Conservation (phyloP, 2,888 invertebrate genomes). For the Perizoma affinitatum region DNA sequence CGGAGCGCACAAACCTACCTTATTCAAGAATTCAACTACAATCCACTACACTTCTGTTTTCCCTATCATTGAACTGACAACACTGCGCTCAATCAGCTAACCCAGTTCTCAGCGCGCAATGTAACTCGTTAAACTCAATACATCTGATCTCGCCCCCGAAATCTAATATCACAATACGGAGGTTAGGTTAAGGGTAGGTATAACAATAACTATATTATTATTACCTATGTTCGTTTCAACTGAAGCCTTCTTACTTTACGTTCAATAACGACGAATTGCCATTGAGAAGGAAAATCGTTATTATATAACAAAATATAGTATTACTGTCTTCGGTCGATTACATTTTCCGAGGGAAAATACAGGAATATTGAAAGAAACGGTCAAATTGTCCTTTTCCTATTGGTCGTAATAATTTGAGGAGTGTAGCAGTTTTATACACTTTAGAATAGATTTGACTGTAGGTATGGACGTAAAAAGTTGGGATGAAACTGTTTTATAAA, state of each 20-base stretch:
- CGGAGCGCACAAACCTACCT: conserved; percentile 77
- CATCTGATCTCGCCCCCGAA: conserved; percentile 37
- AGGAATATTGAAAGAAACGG: conserved; percentile 65
- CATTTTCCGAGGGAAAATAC: conserved; percentile 63
- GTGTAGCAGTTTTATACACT: conserved; percentile 59
- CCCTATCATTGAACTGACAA: conserved; percentile 47
- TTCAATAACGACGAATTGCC: conserved; percentile 73
- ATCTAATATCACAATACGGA: conserved; percentile 44
- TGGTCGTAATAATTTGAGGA: conserved; percentile 59
- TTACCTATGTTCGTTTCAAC: conserved; percentile 70
- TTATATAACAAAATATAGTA: conserved; percentile 68
- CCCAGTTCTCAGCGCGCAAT: conserved; percentile 51
- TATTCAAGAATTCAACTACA: conserved; percentile 52
- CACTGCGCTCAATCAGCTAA: conserved; percentile 37
- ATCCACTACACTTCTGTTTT: conserved; percentile 46
- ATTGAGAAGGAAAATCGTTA: conserved; percentile 71
- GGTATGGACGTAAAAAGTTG: conserved; percentile 42
- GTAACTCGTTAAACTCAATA: conserved; percentile 47
- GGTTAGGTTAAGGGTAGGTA: conserved; percentile 64
- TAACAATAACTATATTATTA: conserved; percentile 77
- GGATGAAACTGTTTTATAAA: conserved; percentile 23
- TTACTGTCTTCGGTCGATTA: conserved; percentile 65
- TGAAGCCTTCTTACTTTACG: conserved; percentile 68
- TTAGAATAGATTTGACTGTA: conserved; percentile 49
- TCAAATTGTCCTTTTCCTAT: conserved; percentile 63